These are phyloP conservation scores for Pogonognathellus flavescens DNA, from an alignment of 1,140 invertebrate species.

Conservation along the genomic window DNA sequence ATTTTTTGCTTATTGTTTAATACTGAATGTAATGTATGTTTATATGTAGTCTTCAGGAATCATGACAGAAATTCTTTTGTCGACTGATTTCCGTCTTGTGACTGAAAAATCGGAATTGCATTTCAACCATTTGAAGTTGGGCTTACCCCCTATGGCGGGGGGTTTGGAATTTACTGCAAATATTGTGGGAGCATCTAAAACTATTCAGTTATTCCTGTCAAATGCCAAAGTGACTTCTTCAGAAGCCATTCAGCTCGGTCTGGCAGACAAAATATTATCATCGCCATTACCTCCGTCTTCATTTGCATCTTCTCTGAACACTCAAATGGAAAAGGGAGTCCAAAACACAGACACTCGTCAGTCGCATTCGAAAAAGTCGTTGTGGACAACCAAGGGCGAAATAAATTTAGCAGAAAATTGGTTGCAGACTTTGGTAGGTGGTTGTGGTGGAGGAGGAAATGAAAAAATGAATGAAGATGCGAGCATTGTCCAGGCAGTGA, in stretches of 20 bases:
- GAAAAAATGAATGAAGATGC: background rate
- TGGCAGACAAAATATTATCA: background rate
- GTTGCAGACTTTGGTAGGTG: background rate
- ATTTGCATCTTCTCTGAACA: too few relatives aligned
- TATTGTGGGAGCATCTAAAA: background rate
- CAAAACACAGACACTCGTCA: background rate
- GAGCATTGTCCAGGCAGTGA: slow-evolving; percentile 22
- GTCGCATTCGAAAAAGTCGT: background rate
- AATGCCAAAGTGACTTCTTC: background rate
- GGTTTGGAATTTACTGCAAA: background rate
- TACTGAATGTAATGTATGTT: too few relatives aligned
- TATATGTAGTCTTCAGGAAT: slow-evolving; percentile 9
- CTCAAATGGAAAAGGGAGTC: too few relatives aligned
- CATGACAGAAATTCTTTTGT: background rate
- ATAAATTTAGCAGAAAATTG: background rate
- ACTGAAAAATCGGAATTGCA: background rate
- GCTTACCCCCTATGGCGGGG: background rate
- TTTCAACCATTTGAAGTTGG: background rate
- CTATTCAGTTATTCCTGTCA: background rate
- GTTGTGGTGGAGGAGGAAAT: too few relatives aligned
- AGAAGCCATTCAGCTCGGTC: background rate
- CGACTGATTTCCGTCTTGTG: background rate
- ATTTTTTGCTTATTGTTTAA: too few relatives aligned
- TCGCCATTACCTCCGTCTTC: background rate
- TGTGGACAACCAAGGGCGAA: background rate